These are phyloP conservation scores for Aphrocallistes beatrix DNA, from an alignment of 37 sponge, comb jelly and placozoan genomes.

Conservation along the genomic window DNA sequence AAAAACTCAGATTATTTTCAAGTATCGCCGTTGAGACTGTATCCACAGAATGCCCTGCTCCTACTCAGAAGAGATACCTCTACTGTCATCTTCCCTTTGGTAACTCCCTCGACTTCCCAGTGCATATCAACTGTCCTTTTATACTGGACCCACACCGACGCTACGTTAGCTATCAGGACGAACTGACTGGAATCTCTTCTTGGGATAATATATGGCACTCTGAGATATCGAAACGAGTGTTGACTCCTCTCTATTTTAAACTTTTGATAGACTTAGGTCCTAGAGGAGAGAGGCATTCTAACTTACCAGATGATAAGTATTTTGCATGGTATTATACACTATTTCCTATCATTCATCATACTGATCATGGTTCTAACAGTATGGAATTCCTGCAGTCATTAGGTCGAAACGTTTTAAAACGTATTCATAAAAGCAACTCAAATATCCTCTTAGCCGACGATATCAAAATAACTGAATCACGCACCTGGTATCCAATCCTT, in stretches of 20 bases:
- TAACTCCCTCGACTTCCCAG: not conserved
- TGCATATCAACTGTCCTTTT: not conserved
- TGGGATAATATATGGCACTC: not conserved
- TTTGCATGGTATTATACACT: not conserved
- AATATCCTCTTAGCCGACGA: not conserved
- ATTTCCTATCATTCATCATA: not conserved
- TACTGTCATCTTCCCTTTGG: conserved; percentile 13
- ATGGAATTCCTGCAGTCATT: not conserved
- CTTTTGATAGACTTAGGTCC: not conserved
- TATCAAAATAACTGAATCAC: not conserved
- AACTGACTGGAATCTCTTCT: not conserved
- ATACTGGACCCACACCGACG: conserved; percentile 10
- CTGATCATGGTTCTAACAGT: not conserved
- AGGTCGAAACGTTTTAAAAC: not conserved
- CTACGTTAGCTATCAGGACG: not conserved
- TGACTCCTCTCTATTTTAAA: not conserved
- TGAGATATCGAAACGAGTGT: not conserved
- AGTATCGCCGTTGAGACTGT: not conserved
- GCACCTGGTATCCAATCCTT: not conserved
- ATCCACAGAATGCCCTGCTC: not conserved
- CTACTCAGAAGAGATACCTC: not conserved
- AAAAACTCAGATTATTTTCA: not conserved
- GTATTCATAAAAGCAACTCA: not conserved
- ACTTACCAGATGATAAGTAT: not conserved
- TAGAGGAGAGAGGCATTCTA: not conserved